phyloP scores from a whole-genome alignment of 2,797 vertebrate genomes.

The Sphaeramia orbicularis region DNA sequence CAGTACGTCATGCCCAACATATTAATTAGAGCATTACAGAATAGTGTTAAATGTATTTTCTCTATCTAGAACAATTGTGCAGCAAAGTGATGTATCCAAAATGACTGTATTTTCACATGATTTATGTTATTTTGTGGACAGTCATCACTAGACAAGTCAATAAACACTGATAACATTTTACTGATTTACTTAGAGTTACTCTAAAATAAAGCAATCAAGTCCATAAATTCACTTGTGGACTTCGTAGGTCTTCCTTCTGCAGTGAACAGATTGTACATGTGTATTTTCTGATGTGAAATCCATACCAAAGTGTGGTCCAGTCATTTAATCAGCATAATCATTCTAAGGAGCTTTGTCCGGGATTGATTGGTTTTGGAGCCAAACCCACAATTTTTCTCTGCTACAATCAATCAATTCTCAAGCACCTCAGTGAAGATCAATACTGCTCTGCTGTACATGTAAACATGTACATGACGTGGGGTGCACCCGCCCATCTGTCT shows the following conservation, averaged over 20 bases:
- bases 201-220: too few species aligned
- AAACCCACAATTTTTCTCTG: slow-evolving; percentile 15
- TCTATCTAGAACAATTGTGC: too few species aligned
- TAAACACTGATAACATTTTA: too few species aligned
- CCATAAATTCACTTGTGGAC: neutral
- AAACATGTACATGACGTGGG: slow-evolving; percentile 10
- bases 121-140: too few species aligned
- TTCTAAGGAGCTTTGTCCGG: slow-evolving; percentile 49
- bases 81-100: too few species aligned
- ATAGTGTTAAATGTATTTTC: too few species aligned
- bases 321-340: slow-evolving; percentile 50
- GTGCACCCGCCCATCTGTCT: slow-evolving; percentile 59
- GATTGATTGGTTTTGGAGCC: slow-evolving; percentile 23
- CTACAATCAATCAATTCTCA: slow-evolving; percentile 10
- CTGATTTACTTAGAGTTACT: too few species aligned
- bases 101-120: too few species aligned
- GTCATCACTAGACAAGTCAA: too few species aligned
- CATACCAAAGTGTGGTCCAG: slow-evolving; percentile 42
- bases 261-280: slow-evolving; percentile 36
- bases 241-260: slow-evolving; percentile 1
- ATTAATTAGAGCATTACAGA: too few species aligned
- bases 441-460: slow-evolving; percentile 37
- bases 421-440: slow-evolving; percentile 63
- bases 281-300: slow-evolving; percentile 59
- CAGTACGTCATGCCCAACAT: too few species aligned